Evolutionary conservation across 2,113 vertebrate genomes (phyloP).

Genomic region (Turnix velox): DNA sequence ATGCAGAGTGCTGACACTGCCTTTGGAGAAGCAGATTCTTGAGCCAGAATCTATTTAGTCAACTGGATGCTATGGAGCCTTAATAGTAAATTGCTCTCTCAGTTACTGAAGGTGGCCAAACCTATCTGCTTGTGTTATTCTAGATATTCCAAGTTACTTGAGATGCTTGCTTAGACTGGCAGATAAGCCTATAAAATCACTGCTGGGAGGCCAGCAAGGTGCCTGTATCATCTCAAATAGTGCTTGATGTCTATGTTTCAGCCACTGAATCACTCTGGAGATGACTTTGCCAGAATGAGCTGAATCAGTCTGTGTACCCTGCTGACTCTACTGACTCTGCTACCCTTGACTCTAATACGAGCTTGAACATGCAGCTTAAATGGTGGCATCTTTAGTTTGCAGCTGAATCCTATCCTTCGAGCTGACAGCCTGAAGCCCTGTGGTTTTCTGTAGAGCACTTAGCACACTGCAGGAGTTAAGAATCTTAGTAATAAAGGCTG

Average conservation of each 20-base stretch:
- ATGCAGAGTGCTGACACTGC: fast-evolving
- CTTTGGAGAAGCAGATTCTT: neutral
- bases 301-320: neutral
- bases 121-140: fast-evolving
- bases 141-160: neutral
- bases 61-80: neutral
- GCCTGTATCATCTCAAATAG: neutral
- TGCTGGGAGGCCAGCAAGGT: neutral
- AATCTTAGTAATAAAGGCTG: neutral
- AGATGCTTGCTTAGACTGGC: neutral
- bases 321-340: neutral
- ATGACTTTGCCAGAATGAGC: neutral
- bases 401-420: neutral
- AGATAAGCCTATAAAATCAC: neutral
- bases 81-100: neutral
- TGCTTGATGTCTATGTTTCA: neutral
- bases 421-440: neutral
- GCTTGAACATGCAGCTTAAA: neutral
- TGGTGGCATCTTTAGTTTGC: neutral
- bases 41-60: neutral
- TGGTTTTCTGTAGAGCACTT: neutral
- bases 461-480: neutral
- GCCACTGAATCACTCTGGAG: neutral
- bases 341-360: neutral
- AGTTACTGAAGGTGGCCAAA: neutral